Conservation (phyloP, 2,888 invertebrate genomes). For the Ferdinandea cuprea region DNA sequence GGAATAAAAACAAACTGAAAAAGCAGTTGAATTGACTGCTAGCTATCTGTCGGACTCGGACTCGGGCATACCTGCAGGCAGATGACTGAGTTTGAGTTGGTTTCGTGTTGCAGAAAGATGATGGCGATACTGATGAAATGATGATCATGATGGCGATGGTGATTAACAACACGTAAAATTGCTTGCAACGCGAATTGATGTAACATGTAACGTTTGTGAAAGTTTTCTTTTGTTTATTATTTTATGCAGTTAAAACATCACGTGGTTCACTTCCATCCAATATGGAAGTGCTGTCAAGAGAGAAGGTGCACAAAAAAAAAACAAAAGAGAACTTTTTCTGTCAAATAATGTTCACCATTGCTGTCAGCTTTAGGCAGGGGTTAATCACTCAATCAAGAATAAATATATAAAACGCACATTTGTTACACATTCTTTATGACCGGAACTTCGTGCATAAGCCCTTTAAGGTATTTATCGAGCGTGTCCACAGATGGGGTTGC, state of each 20-base stretch:
- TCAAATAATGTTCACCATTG: background rate
- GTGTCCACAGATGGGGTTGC: too few species aligned
- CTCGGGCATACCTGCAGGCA: constrained; percentile 18
- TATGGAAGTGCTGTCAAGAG: background rate
- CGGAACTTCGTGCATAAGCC: too few species aligned
- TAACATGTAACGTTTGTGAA: background rate
- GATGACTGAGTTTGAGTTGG: constrained; percentile 38
- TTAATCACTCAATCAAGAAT: background rate
- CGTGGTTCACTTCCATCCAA: constrained; percentile 5
- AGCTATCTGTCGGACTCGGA: constrained; percentile 29
- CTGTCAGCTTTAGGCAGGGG: constrained; percentile 2
- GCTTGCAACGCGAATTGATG: constrained; percentile 3
- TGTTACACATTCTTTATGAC: too few species aligned
- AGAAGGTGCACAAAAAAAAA: background rate
- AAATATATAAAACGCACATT: too few species aligned
- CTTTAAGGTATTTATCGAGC: too few species aligned
- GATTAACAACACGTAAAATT: constrained; percentile 49
- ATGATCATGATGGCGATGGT: constrained; percentile 36
- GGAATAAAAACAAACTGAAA: constrained; percentile 65
- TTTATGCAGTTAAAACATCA: constrained; percentile 4
- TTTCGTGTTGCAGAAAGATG: constrained; percentile 18
- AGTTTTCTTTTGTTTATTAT: background rate
- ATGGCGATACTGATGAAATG: constrained; percentile 20
- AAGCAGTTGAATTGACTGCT: constrained; percentile 44
- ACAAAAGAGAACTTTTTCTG: background rate